Conservation (phyloP, 2,888 invertebrate genomes). For the Anarsia innoxiella region DNA sequence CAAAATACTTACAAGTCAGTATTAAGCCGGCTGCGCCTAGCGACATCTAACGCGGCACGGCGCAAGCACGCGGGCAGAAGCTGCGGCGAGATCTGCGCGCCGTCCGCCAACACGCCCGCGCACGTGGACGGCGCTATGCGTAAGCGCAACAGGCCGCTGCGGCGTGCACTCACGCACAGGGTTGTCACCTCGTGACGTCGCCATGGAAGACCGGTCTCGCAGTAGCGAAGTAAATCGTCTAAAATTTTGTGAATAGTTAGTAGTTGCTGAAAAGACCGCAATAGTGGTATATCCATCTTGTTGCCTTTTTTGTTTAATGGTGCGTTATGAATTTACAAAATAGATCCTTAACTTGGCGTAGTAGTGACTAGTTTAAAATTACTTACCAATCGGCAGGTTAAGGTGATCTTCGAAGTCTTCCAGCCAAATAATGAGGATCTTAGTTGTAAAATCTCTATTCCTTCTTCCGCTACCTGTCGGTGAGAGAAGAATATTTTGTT, state of each 20-base stretch:
- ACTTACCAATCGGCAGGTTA: conserved; percentile 88
- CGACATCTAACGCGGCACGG: conserved; percentile 81
- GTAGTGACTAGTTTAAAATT: no score
- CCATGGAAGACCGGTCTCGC: conserved; percentile 88
- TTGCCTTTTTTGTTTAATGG: no score
- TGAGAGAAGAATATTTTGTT: background rate
- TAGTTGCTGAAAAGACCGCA: no score
- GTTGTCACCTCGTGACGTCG: conserved; percentile 77
- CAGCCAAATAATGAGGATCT: conserved; percentile 95
- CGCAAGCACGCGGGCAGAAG: conserved; percentile 49
- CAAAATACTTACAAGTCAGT: conserved; percentile 28
- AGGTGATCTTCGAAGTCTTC: conserved; percentile 96
- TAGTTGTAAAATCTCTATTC: conserved; percentile 77
- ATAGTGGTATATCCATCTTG: no score
- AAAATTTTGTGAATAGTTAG: background rate
- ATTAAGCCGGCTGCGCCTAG: conserved; percentile 28
- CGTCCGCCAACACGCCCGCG: conserved; percentile 27
- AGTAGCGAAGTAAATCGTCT: conserved; percentile 44
- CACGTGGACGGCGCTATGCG: conserved; percentile 28
- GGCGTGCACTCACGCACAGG: conserved; percentile 46
- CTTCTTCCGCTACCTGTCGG: conserved; percentile 56
- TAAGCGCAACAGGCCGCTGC: conserved; percentile 76
- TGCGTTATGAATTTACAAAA: no score
- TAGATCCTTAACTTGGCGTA: no score
- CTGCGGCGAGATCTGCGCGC: conserved; percentile 76